Evolutionary conservation across 2,797 vertebrate genomes (phyloP).

Genomic region (Ataeniobius toweri): DNA sequence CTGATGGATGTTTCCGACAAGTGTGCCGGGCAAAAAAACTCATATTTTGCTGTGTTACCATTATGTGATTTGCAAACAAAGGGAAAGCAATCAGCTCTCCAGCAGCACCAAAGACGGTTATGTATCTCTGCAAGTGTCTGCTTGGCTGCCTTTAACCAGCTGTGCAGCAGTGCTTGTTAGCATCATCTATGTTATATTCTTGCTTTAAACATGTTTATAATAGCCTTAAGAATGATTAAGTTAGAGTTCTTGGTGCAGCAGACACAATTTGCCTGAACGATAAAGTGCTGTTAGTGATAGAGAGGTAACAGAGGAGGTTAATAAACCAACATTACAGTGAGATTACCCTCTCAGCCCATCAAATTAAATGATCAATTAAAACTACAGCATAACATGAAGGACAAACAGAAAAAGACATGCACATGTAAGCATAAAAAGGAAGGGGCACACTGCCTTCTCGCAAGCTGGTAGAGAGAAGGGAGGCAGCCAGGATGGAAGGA

Average conservation of each 20-base stretch:
- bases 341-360: slow-evolving; percentile 31
- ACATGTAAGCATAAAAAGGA: slow-evolving; percentile 57
- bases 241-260: slow-evolving; percentile 36
- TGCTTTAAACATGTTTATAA: slow-evolving; percentile 55
- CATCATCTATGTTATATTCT: slow-evolving; percentile 39
- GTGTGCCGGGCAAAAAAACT: slow-evolving; percentile 47
- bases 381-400: slow-evolving; percentile 37
- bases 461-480: slow-evolving; percentile 60
- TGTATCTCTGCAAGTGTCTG: slow-evolving; percentile 65
- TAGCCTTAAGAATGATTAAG: slow-evolving; percentile 56
- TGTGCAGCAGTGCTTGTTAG: slow-evolving; percentile 54
- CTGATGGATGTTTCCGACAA: slow-evolving; percentile 66
- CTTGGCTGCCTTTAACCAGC: slow-evolving; percentile 68
- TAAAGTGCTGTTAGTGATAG: slow-evolving; percentile 56
- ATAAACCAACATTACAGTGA: slow-evolving; percentile 33
- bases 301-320: slow-evolving; percentile 58
- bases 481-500: slow-evolving; percentile 57
- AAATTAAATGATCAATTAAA: slow-evolving; percentile 38
- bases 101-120: slow-evolving; percentile 37
- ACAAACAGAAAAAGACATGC: slow-evolving; percentile 61
- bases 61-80: slow-evolving; percentile 65
- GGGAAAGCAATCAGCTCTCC: slow-evolving; percentile 58
- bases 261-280: slow-evolving; percentile 45
- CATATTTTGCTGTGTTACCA: slow-evolving; percentile 50
- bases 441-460: slow-evolving; percentile 79